Evolutionary conservation across 2,888 invertebrate species (phyloP).

Genomic region (Hypercompe scribonia): DNA sequence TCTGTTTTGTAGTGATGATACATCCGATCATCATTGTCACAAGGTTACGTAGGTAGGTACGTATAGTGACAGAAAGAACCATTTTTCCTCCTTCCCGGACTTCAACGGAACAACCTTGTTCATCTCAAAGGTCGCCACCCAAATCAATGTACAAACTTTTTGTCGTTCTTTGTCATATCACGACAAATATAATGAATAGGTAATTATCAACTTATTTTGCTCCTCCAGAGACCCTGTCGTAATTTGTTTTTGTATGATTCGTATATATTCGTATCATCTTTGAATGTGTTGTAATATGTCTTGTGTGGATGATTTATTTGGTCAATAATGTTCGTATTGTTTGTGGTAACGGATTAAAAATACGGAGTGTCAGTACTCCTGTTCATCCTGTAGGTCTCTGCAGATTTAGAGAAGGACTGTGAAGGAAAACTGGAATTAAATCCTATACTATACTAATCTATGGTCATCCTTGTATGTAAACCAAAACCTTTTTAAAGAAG

Average conservation of each 20-base stretch:
- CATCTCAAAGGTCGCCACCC: constrained; percentile 71
- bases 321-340: neutral
- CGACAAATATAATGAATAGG: constrained; percentile 42
- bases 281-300: constrained; percentile 18
- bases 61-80: constrained; percentile 65
- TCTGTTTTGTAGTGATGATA: constrained; percentile 25
- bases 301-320: constrained; percentile 7
- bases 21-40: constrained; percentile 69
- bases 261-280: constrained; percentile 23
- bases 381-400: no score
- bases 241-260: constrained; percentile 35
- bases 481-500: no score
- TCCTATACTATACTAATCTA: no score
- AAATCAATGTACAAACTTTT: constrained; percentile 68
- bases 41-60: constrained; percentile 68
- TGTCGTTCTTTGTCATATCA: constrained; percentile 54
- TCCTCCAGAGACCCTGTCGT: constrained; percentile 14
- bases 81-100: constrained; percentile 78
- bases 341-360: no score
- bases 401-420: no score
- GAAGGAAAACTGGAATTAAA: no score
- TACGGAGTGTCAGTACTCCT: no score
- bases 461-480: no score
- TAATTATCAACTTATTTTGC: constrained; percentile 25
- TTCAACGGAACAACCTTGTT: constrained; percentile 79